Percentiles rank a stretch among this genome's conserved stretches.
Conservation (phyloP, 2,113 vertebrate genomes). For the Glaucidium brasilianum region DNA sequence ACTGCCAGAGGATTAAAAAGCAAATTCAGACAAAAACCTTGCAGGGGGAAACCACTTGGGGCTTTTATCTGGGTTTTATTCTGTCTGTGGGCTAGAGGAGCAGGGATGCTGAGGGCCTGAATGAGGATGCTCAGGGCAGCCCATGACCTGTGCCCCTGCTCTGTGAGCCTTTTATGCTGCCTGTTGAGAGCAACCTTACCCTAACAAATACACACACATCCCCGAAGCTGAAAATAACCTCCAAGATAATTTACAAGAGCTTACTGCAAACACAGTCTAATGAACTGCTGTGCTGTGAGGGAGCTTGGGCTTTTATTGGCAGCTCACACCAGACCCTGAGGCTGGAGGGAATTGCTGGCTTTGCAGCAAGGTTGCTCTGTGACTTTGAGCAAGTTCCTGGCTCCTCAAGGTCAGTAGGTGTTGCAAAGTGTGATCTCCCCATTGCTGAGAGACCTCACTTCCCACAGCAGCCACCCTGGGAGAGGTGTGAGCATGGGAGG, state of each 20-base stretch:
- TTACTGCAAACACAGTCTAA: not conserved
- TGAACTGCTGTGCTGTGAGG: fast-evolving
- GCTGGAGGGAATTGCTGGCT: not conserved
- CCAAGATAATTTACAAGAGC: not conserved
- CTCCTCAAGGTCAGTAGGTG: not conserved
- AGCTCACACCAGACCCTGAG: fast-evolving
- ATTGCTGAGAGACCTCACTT: fast-evolving
- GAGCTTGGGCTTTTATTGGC: not conserved
- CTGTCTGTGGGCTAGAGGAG: not conserved
- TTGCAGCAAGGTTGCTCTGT: fast-evolving
- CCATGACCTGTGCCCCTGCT: not conserved
- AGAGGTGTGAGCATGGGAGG: not conserved
- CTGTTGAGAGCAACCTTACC: not conserved
- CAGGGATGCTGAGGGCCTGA: not conserved
- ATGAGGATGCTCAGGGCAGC: not conserved
- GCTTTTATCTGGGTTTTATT: fast-evolving
- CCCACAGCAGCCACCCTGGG: fast-evolving
- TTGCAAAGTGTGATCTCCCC: not conserved
- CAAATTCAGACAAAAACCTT: not conserved
- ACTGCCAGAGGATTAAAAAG: not conserved
- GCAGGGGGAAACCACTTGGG: not conserved
- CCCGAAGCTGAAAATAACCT: not conserved
- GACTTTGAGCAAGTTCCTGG: not conserved
- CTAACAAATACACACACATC: fast-evolving
- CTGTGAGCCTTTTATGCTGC: not conserved